Evolutionary conservation across 1,140 invertebrate genomes (phyloP).

Genomic region (Contarinia nasturtii): DNA sequence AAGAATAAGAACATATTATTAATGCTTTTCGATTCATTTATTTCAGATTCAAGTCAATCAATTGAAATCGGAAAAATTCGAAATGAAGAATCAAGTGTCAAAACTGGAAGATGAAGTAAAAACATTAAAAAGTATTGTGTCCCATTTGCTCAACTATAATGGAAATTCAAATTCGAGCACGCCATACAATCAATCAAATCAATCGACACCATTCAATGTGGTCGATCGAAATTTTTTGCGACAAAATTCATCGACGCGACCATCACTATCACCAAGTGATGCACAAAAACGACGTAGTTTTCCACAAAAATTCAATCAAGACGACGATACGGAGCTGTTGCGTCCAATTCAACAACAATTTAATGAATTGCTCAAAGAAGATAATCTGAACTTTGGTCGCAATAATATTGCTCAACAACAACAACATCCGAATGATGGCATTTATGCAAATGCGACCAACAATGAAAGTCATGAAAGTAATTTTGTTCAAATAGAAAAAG

Average conservation of each 20-base stretch:
- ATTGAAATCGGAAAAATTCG: slow-evolving; percentile 16
- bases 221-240: slow-evolving; percentile 8
- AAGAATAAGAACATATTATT: not conserved
- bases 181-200: not conserved
- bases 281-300: slow-evolving; percentile 7
- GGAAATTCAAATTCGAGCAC: not conserved
- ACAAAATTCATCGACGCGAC: not conserved
- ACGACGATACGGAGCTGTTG: slow-evolving; percentile 10
- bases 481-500: slow-evolving; percentile 9
- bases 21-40: not conserved
- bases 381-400: not conserved
- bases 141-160: slow-evolving; percentile 1
- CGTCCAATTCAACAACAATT: not conserved
- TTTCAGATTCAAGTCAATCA: slow-evolving; percentile 15
- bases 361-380: not conserved
- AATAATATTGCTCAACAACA: not conserved
- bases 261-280: not conserved
- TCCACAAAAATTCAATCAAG: slow-evolving; percentile 19
- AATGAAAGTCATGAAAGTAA: not conserved
- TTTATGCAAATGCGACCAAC: not conserved
- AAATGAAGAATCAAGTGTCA: slow-evolving; percentile 16
- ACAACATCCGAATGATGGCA: not conserved
- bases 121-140: slow-evolving; percentile 17
- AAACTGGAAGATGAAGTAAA: slow-evolving; percentile 22
- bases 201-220: slow-evolving; percentile 9